These are phyloP conservation scores for Julus scandinavius DNA, from an alignment of 2,888 invertebrate genomes.

Conservation along the genomic window DNA sequence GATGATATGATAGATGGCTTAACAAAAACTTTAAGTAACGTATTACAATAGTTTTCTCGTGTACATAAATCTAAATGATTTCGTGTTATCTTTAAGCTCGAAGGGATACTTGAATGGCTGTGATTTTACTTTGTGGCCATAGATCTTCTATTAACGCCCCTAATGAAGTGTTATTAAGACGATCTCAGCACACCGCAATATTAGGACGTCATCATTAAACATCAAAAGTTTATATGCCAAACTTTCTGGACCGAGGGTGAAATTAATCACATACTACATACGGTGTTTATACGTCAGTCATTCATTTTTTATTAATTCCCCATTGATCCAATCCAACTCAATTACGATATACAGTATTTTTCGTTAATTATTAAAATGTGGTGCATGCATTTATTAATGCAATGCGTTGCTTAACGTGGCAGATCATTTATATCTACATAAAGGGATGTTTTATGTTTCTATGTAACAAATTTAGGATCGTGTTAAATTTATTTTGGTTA, in stretches of 20 bases:
- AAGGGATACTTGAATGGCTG: not conserved
- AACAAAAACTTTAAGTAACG: not conserved
- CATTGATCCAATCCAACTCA: not conserved
- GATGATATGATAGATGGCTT: not conserved
- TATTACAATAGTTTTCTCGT: not conserved
- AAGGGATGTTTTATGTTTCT: no score
- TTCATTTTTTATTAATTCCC: not conserved
- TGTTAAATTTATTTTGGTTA: no score
- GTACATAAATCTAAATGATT: not conserved
- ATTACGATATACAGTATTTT: not conserved
- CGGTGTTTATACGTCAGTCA: not conserved
- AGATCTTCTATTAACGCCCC: not conserved
- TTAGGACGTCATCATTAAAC: not conserved
- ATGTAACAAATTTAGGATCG: no score
- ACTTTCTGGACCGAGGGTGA: not conserved
- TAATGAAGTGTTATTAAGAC: not conserved
- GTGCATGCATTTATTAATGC: no score
- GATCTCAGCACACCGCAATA: not conserved
- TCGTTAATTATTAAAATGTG: no score
- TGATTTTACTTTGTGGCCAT: not conserved
- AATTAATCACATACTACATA: not conserved
- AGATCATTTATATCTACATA: no score
- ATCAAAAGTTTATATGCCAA: not conserved
- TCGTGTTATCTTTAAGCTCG: not conserved
- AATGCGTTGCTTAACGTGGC: no score